A percentile compares a stretch with the other conserved stretches of the same genome.
Evolutionary conservation across 2,888 invertebrate genomes (phyloP).

Genomic region (Bombylius discolor): DNA sequence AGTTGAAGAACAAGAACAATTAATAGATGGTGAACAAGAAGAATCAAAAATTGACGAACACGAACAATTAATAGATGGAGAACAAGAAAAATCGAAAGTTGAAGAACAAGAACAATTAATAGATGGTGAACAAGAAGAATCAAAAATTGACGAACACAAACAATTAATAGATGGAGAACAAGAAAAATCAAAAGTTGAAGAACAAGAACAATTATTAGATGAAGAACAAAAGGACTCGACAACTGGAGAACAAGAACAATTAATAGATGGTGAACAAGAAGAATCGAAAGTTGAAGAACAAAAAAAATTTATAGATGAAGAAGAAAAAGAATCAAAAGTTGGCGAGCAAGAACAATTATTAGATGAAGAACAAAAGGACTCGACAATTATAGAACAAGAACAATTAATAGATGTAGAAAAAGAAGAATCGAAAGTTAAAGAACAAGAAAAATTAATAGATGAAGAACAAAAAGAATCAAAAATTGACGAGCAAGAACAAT

Average conservation of each 20-base stretch:
- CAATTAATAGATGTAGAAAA: background rate
- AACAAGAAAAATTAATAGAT: background rate
- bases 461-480: background rate
- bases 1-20: too few species aligned
- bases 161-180: too few species aligned
- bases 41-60: too few species aligned
- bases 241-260: background rate
- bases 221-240: background rate
- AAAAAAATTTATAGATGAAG: background rate
- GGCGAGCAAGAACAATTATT: background rate
- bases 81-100: too few species aligned
- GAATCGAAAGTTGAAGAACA: constrained; percentile 2
- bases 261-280: constrained; percentile 9
- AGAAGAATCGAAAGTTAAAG: background rate
- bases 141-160: too few species aligned
- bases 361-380: background rate
- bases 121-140: too few species aligned
- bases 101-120: too few species aligned
- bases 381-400: background rate
- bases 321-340: background rate
- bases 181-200: too few species aligned
- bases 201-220: constrained; percentile 2
- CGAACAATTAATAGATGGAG: too few species aligned
- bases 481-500: background rate
- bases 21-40: too few species aligned